Evolutionary conservation across 2,888 invertebrate genomes (phyloP).

Genomic region (Tachina lurida): DNA sequence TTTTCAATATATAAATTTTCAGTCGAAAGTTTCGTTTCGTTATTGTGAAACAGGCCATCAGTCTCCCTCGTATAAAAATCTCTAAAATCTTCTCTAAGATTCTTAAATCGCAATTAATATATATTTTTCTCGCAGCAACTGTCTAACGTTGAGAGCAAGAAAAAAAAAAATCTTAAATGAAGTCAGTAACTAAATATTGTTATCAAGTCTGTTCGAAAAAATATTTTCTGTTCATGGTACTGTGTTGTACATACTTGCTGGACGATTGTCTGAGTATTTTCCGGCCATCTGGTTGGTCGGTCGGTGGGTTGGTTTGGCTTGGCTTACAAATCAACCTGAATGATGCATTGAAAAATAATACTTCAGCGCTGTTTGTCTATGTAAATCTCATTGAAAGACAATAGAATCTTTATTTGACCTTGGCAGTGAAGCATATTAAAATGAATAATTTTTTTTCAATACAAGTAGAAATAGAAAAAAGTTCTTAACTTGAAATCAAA

Average conservation of each 20-base stretch:
- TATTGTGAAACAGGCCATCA: too few species aligned
- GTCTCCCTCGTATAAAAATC: too few species aligned
- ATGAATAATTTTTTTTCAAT: slow-evolving; percentile 55
- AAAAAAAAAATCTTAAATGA: slow-evolving; percentile 9
- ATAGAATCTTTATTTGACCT: slow-evolving; percentile 65
- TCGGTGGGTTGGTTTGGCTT: slow-evolving; percentile 31
- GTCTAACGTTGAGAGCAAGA: slow-evolving; percentile 3
- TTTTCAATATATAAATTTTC: too few species aligned
- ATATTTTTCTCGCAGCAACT: slow-evolving; percentile 13
- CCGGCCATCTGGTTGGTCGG: background rate
- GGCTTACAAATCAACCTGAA: slow-evolving; percentile 53
- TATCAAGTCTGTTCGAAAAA: slow-evolving; percentile 17
- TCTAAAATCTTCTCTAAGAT: background rate
- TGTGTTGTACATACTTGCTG: slow-evolving; percentile 13
- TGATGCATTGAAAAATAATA: slow-evolving; percentile 55
- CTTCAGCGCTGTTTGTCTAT: background rate
- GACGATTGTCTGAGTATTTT: slow-evolving; percentile 36
- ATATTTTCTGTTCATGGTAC: slow-evolving; percentile 31
- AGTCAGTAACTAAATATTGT: slow-evolving; percentile 30
- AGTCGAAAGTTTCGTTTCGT: too few species aligned
- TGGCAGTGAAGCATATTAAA: slow-evolving; percentile 69
- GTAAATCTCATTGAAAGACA: slow-evolving; percentile 39
- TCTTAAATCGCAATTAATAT: background rate
- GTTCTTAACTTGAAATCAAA: slow-evolving; percentile 40
- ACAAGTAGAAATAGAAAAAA: slow-evolving; percentile 10